These are phyloP conservation scores for Rissa tridactyla DNA, from an alignment of 2,113 vertebrate genomes.

Conservation along the genomic window DNA sequence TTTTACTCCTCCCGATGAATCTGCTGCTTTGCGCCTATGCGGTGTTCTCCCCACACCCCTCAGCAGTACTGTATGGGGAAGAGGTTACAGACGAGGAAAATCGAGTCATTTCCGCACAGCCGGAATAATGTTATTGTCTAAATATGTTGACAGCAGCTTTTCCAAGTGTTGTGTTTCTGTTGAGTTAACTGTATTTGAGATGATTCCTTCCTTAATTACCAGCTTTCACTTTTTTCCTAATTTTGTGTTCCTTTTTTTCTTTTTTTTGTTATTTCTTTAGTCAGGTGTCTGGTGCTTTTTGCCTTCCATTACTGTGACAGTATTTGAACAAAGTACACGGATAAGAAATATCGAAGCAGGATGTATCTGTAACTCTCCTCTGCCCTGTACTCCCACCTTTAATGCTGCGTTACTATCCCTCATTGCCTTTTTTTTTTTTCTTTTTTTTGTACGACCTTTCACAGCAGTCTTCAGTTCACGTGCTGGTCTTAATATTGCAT, in stretches of 20 bases:
- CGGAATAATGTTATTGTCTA: background rate
- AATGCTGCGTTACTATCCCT: background rate
- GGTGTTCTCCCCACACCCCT: background rate
- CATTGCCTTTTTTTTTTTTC: background rate
- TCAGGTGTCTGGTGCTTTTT: background rate
- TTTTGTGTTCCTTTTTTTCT: background rate
- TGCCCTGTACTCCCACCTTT: background rate
- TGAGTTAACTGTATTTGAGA: constrained; percentile 13
- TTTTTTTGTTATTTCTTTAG: background rate
- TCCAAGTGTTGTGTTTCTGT: background rate
- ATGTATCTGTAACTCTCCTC: background rate
- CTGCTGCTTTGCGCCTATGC: background rate
- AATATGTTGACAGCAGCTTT: background rate
- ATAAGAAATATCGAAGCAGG: background rate
- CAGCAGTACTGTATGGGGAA: background rate
- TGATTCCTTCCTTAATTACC: background rate
- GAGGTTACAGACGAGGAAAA: background rate
- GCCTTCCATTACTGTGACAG: background rate
- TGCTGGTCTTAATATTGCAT: background rate
- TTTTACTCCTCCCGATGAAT: background rate
- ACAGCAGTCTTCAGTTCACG: background rate
- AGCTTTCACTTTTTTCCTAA: background rate
- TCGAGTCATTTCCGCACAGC: background rate
- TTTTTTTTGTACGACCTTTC: background rate
- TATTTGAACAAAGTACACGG: background rate